These are phyloP conservation scores for Cephonodes hylas DNA, from an alignment of 2,888 invertebrate genomes.

Conservation along the genomic window DNA sequence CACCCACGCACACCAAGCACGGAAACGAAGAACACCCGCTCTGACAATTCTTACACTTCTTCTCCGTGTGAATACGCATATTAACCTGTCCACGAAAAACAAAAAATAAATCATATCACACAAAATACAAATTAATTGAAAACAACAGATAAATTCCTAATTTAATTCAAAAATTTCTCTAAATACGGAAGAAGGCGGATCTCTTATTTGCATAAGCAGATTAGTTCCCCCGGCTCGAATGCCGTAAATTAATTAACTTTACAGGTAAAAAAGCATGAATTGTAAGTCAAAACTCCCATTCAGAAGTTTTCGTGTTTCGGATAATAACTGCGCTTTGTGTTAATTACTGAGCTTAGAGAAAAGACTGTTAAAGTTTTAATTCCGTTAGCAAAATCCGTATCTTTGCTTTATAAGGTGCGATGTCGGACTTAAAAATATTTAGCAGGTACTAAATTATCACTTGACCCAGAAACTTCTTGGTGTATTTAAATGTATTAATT, in stretches of 20 bases:
- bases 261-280: conserved; percentile 62
- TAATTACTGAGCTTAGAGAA: conserved; percentile 56
- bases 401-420: conserved; percentile 19
- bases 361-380: conserved; percentile 52
- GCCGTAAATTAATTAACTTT: conserved; percentile 71
- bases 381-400: conserved; percentile 32
- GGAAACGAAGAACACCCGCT: conserved; percentile 18
- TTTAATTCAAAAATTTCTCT: conserved; percentile 12
- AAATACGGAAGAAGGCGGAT: conserved; percentile 16
- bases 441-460: neutral
- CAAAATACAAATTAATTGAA: conserved; percentile 14
- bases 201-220: conserved; percentile 64
- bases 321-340: conserved; percentile 61
- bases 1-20: conserved; percentile 20
- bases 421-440: neutral
- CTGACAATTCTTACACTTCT: conserved; percentile 31
- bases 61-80: conserved; percentile 61
- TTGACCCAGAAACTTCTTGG: no score
- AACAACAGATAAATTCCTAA: conserved; percentile 11
- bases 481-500: neutral
- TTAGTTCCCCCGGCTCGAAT: conserved; percentile 55
- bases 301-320: conserved; percentile 57
- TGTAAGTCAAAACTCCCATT: conserved; percentile 52
- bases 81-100: conserved; percentile 54
- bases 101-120: conserved; percentile 22